Evolutionary conservation across 2,888 invertebrate genomes (phyloP).

Genomic region (Lasioglossum pauxillum): DNA sequence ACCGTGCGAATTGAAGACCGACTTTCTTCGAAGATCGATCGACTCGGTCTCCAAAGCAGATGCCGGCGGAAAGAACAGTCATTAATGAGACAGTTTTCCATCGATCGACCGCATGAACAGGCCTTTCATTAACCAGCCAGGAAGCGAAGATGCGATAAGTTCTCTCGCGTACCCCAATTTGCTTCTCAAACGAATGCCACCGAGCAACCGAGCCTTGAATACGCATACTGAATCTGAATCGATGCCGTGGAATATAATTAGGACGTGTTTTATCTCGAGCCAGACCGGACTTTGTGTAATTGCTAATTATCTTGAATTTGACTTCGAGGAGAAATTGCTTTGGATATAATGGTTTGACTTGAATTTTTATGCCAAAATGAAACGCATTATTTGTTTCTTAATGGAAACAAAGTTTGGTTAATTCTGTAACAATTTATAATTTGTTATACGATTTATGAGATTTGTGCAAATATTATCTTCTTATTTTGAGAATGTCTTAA

Average conservation of each 20-base stretch:
- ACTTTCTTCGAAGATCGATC: constrained; percentile 32
- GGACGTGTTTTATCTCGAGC: background rate
- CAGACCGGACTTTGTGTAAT: background rate
- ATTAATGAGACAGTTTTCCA: constrained; percentile 64
- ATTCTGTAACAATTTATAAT: too few species aligned
- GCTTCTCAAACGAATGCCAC: constrained; percentile 27
- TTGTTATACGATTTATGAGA: too few species aligned
- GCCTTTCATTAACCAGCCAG: constrained; percentile 37
- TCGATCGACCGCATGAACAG: constrained; percentile 53
- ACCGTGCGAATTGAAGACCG: constrained; percentile 4
- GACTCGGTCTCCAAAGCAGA: constrained; percentile 34
- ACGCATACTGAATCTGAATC: background rate
- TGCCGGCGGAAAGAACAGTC: constrained; percentile 55
- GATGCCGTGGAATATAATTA: background rate
- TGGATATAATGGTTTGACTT: too few species aligned
- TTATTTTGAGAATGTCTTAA: too few species aligned
- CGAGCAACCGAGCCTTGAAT: constrained; percentile 19
- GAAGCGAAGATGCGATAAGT: constrained; percentile 16
- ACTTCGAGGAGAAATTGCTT: too few species aligned
- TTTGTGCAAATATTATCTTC: too few species aligned
- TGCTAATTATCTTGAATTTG: background rate
- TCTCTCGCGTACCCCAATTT: constrained; percentile 24
- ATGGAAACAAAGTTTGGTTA: too few species aligned
- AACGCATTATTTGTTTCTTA: too few species aligned
- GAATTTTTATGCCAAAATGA: too few species aligned